Evolutionary conservation across 2,888 invertebrate genomes (phyloP).

Genomic region (Harpalus rubripes): DNA sequence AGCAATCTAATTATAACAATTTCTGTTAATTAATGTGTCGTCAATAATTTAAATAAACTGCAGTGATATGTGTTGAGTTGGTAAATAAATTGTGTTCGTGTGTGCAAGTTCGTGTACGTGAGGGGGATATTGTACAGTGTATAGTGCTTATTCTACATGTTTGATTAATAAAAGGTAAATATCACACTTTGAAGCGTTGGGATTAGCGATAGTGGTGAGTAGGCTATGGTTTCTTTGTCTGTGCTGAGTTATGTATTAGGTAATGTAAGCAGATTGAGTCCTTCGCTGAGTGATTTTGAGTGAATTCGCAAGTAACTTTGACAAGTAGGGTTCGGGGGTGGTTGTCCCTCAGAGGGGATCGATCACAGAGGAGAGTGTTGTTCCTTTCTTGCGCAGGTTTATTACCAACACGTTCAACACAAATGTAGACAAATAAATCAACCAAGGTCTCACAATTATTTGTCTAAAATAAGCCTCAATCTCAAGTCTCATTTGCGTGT

Average conservation of each 20-base stretch:
- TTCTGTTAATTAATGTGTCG: conserved; percentile 65
- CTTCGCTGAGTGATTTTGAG: conserved; percentile 37
- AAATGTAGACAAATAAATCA: conserved; percentile 29
- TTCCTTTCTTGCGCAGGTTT: conserved; percentile 58
- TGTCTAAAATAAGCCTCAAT: neutral
- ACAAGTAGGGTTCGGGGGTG: conserved; percentile 52
- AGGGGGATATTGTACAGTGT: conserved; percentile 47
- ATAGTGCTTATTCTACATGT: conserved; percentile 58
- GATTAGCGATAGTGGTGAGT: neutral
- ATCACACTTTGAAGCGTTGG: conserved; percentile 16
- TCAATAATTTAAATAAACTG: conserved; percentile 64
- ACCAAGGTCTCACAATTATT: conserved; percentile 13
- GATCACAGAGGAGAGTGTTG: conserved; percentile 53
- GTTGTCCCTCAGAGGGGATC: conserved; percentile 60
- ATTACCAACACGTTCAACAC: conserved; percentile 47
- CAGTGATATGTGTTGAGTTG: conserved; percentile 65
- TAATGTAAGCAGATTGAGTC: conserved; percentile 9
- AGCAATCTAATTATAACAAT: conserved; percentile 66
- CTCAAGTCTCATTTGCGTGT: conserved; percentile 21
- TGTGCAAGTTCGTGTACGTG: conserved; percentile 56
- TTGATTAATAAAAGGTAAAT: conserved; percentile 66
- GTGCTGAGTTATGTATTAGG: neutral
- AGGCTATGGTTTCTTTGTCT: conserved; percentile 9
- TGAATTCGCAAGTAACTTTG: conserved; percentile 55
- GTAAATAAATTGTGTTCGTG: conserved; percentile 63